A percentile compares a stretch with the other conserved stretches of the same genome.
Evolutionary conservation across 2,888 invertebrate genomes (phyloP).

Genomic region (Lasioglossum zephyrum): DNA sequence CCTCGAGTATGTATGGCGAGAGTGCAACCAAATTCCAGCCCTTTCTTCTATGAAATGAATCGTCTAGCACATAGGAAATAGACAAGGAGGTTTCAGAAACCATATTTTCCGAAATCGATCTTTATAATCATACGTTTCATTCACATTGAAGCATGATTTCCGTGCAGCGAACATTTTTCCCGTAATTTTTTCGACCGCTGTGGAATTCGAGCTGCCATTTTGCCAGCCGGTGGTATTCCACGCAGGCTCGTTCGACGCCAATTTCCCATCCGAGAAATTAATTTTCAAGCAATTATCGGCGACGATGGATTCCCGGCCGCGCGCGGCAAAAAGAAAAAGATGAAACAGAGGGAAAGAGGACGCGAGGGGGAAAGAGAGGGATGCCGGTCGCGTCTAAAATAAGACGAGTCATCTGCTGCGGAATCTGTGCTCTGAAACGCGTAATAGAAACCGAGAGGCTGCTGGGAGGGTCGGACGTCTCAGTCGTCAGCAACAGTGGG

Average conservation of each 20-base stretch:
- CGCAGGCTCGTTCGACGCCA: slow-evolving; percentile 30
- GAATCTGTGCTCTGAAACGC: slow-evolving; percentile 53
- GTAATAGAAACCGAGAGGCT: slow-evolving; percentile 65
- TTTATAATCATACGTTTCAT: neutral
- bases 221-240: slow-evolving; percentile 5
- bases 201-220: neutral
- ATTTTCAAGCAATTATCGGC: slow-evolving; percentile 53
- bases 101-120: neutral
- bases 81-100: neutral
- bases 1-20: neutral
- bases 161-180: neutral
- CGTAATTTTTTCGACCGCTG: neutral
- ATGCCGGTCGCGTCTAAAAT: slow-evolving; percentile 60
- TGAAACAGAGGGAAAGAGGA: neutral
- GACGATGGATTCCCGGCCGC: neutral
- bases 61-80: neutral
- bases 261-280: slow-evolving; percentile 39
- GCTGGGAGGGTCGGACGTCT: slow-evolving; percentile 65
- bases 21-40: neutral
- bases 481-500: slow-evolving; percentile 68
- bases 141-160: neutral
- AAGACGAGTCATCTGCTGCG: slow-evolving; percentile 57
- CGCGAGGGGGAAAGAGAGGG: neutral
- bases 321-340: neutral
- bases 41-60: neutral